Evolutionary conservation across 2,797 vertebrate species (phyloP).

Genomic region (Syngnathus rostellatus): DNA sequence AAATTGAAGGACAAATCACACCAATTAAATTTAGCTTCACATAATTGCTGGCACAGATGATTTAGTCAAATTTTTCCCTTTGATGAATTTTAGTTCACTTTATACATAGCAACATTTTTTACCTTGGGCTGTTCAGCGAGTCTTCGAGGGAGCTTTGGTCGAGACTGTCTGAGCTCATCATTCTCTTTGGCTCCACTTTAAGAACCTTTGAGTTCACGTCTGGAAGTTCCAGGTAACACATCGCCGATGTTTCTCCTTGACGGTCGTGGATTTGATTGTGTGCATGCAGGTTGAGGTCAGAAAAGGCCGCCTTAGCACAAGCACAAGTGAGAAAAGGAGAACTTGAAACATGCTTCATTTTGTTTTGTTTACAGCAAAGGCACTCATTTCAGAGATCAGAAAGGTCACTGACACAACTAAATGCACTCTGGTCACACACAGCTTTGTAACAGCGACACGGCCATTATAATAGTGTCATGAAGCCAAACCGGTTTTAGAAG

Average conservation of each 20-base stretch:
- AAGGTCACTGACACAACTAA: no score
- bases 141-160: conserved; percentile 75
- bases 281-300: conserved; percentile 67
- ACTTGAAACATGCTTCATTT: not conserved
- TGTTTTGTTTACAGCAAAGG: not conserved
- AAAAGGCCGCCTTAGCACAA: conserved; percentile 37
- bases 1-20: not conserved
- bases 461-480: no score
- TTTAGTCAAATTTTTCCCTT: not conserved
- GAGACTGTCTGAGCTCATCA: conserved; percentile 76
- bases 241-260: not conserved
- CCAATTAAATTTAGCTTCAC: not conserved
- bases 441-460: no score
- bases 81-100: not conserved
- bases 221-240: conserved; percentile 18
- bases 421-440: no score
- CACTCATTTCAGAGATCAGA: no score
- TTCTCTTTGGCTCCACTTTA: conserved; percentile 20
- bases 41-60: not conserved
- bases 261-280: conserved; percentile 49
- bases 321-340: not conserved
- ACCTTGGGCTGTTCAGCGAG: conserved; percentile 72
- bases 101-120: conserved; percentile 1
- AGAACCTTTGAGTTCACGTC: conserved; percentile 25
- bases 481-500: no score